A percentile compares a stretch with the other conserved stretches of the same genome.
Conservation (phyloP, 2,797 vertebrate species). For the Siniperca scherzeri region DNA sequence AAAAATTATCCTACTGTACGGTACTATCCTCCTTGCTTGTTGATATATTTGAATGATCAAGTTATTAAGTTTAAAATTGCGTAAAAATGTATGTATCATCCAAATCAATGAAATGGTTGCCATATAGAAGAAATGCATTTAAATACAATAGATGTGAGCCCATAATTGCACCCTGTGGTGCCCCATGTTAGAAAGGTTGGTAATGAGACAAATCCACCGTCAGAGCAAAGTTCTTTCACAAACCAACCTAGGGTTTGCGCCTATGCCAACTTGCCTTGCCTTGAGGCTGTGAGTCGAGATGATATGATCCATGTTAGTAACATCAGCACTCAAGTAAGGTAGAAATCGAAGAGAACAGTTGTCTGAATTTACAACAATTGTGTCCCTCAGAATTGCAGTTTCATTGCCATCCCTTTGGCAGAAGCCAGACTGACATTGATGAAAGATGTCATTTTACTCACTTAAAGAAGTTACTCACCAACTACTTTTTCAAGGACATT, state of each 20-base stretch:
- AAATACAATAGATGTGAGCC: not conserved
- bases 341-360: conserved; percentile 1
- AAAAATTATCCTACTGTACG: not conserved
- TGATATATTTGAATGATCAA: not conserved
- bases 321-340: not conserved
- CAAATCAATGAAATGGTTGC: not conserved
- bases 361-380: not conserved
- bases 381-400: conserved; percentile 5
- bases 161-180: not conserved
- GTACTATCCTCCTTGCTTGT: not conserved
- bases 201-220: not conserved
- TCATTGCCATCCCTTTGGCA: not conserved
- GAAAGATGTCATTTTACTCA: conserved; percentile 6
- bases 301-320: not conserved
- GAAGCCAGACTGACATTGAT: not conserved
- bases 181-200: not conserved
- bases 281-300: not conserved
- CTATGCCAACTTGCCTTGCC: not conserved
- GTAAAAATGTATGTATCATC: not conserved
- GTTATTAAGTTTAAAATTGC: not conserved
- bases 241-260: not conserved
- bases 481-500: conserved; percentile 24
- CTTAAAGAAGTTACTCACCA: conserved; percentile 3
- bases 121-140: not conserved
- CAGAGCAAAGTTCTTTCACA: not conserved